Evolutionary conservation across 1,140 invertebrate species (phyloP).

Genomic region (Batillaria attramentaria): DNA sequence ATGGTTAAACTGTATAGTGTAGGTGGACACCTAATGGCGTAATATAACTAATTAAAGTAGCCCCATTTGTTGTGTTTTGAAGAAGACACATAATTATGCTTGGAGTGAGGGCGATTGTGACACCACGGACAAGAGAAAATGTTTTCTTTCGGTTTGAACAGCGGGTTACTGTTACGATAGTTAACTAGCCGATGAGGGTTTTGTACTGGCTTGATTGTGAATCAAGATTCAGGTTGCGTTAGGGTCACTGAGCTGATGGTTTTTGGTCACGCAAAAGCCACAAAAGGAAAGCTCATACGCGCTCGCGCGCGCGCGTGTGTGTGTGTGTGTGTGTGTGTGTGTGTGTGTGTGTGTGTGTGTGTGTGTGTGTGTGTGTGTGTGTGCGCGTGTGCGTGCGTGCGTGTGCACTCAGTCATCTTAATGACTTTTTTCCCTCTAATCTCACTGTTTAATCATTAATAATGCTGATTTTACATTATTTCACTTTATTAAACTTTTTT

Average conservation of each 20-base stretch:
- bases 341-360: constrained; percentile 13
- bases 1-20: not conserved
- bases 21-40: not conserved
- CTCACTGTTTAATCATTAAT: not conserved
- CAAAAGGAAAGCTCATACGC: not conserved
- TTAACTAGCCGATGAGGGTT: no score
- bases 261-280: not conserved
- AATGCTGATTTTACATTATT: not conserved
- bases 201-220: not conserved
- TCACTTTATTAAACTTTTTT: not conserved
- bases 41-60: not conserved
- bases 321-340: constrained; percentile 7
- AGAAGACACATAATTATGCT: no score
- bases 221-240: not conserved
- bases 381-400: not conserved
- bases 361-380: constrained; percentile 12
- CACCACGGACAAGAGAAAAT: not conserved
- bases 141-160: not conserved
- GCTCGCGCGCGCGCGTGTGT: not conserved
- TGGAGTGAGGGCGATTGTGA: not conserved
- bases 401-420: not conserved
- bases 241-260: not conserved
- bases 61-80: no score
- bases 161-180: no score
- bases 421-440: not conserved